phyloP scores from a whole-genome alignment of 2,113 vertebrate genomes.

The Eublepharis macularius region DNA sequence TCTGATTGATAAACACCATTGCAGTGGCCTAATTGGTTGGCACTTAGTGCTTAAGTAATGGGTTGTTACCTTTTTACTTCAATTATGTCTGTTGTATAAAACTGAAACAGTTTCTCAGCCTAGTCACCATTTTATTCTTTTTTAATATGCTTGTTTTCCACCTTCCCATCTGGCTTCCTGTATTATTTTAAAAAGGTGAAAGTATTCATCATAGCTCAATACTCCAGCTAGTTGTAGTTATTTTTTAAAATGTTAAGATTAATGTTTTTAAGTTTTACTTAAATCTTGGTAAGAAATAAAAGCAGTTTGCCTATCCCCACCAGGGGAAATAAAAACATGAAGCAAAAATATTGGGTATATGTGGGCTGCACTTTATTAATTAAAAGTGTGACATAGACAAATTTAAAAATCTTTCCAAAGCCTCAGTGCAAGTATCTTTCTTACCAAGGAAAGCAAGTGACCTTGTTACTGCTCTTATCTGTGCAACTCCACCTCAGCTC shows the following conservation, averaged over 20 bases:
- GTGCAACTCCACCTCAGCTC: too few species aligned
- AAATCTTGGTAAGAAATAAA: not conserved
- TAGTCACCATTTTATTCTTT: slow-evolving; percentile 8
- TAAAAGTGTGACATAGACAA: too few species aligned
- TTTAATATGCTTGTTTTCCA: slow-evolving; percentile 2
- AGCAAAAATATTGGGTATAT: too few species aligned
- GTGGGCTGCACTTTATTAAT: too few species aligned
- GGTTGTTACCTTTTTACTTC: slow-evolving; percentile 26
- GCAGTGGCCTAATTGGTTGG: not conserved
- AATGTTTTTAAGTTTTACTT: not conserved
- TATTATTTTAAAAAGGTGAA: not conserved
- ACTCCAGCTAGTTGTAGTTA: not conserved
- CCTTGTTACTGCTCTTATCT: too few species aligned
- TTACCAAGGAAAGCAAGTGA: too few species aligned
- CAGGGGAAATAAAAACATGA: too few species aligned
- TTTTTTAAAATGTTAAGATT: not conserved
- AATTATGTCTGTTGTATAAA: slow-evolving; percentile 11
- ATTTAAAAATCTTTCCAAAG: too few species aligned
- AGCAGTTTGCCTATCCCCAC: not conserved
- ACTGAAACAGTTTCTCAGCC: slow-evolving; percentile 7
- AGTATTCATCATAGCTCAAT: not conserved
- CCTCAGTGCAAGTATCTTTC: too few species aligned
- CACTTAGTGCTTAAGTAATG: slow-evolving; percentile 17
- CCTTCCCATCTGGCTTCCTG: not conserved
- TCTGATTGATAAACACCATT: slow-evolving; percentile 19